Base-by-base conservation (phyloP, 2,113 vertebrate genomes). In the Oncorhynchus mykiss region DNA sequence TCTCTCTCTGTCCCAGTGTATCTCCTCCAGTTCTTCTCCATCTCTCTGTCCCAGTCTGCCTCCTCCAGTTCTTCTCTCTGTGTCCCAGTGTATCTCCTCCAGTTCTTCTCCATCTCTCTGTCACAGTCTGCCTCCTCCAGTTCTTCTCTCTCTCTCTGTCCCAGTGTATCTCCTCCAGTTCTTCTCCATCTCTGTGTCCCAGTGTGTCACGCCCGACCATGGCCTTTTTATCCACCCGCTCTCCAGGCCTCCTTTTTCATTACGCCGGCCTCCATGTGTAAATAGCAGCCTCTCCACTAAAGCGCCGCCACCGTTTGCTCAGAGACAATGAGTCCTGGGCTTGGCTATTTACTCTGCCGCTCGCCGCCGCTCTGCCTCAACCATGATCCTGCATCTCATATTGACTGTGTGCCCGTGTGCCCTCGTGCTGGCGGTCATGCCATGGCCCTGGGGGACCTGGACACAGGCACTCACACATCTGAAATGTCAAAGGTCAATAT, bases 281-380 rank as follows among this genome's bases (percentile, higher is more conserved):
- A 96, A 95, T 94, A 93, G 68, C 92, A 93, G 82, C 14, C 80
- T 82, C 82, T 84, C 91, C 84, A 82, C 86, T 91, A 91, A 92
- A 93, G 92, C 82, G 80, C 84, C 78, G 66, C 78, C 78, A 84
- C 84, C 85, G 80, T 95, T 94, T 93, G 87, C 92, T 87, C 18
- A 71, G 88, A 89, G 91, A 89, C 88, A 84, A 76, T 31, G 84
- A 90, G 85, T 70, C 82, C 77, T 75, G 6, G 73, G 80, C 76
- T 49, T 24, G 25, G 78, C n/a, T 90, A 81, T 89, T 88, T 89
- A 82, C 78, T 88, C 75, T 76, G 24, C 29, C 34, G 31, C 64
- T 45, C 59, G 18, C 11, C 18, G 3, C 18, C 51, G 57, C 68
- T 76, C 79, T 70, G 78, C 76, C 71, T 77, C 20, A 57, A 8